Evolutionary conservation across 2,113 vertebrate genomes (phyloP).

Genomic region (Aegotheles bennettii): DNA sequence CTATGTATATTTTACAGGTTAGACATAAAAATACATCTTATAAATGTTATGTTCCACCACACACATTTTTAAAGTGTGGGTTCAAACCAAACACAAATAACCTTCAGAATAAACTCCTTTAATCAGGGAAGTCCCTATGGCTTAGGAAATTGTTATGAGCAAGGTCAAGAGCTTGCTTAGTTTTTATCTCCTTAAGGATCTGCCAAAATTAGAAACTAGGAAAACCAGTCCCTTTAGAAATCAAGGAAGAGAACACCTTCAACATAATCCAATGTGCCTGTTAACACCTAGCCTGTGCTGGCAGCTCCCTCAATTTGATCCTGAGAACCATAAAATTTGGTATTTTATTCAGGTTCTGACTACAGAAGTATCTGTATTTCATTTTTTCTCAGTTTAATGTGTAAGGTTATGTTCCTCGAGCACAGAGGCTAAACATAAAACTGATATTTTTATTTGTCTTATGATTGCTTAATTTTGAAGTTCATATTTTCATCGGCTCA

Average conservation of each 20-base stretch:
- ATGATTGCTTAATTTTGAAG: neutral
- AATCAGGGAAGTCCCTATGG: neutral
- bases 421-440: neutral
- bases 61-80: neutral
- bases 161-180: neutral
- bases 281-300: neutral
- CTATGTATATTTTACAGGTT: neutral
- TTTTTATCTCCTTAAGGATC: neutral
- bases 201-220: neutral
- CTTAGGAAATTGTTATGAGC: neutral
- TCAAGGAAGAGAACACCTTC: neutral
- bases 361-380: neutral
- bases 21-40: neutral
- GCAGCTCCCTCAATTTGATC: neutral
- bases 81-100: neutral
- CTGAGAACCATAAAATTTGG: neutral
- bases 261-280: fast-evolving
- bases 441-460: neutral
- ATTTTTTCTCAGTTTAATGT: neutral
- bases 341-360: neutral
- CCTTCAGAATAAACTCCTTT: neutral
- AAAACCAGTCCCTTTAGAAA: neutral
- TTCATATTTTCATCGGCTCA: neutral
- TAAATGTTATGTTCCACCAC: neutral
- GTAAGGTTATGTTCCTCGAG: neutral